A percentile compares a stretch with the other conserved stretches of the same genome.
Evolutionary conservation across 2,113 vertebrate genomes (phyloP).

Genomic region (Irena cyanogastra): DNA sequence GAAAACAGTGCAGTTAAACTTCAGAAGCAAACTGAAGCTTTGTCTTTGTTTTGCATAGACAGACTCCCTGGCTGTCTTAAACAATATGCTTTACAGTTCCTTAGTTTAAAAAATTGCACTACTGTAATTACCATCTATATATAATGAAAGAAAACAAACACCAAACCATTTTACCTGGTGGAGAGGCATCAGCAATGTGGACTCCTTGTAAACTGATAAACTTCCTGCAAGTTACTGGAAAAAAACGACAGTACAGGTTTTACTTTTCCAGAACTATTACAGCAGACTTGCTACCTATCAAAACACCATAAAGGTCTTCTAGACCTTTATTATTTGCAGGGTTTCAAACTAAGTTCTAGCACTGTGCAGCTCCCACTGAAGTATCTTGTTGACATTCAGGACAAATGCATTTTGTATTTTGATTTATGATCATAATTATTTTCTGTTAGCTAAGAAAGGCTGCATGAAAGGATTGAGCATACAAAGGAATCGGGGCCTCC

Average conservation of each 20-base stretch:
- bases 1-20: background rate
- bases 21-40: background rate
- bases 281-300: background rate
- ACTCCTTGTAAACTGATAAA: background rate
- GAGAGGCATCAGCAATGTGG: background rate
- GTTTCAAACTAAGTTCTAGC: background rate
- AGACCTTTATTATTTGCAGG: background rate
- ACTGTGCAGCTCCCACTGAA: background rate
- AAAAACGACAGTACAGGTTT: background rate
- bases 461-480: background rate
- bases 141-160: background rate
- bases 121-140: background rate
- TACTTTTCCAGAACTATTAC: background rate
- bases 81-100: background rate
- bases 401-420: background rate
- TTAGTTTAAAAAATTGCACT: background rate
- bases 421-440: slow-evolving; percentile 29
- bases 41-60: background rate
- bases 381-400: background rate
- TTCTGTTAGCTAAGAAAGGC: background rate
- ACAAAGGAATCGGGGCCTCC: background rate
- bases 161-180: background rate
- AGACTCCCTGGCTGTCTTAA: background rate
- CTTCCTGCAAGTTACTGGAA: background rate
- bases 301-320: background rate